These are phyloP conservation scores for Sinella curviseta DNA, from an alignment of 1,140 invertebrate genomes.

Conservation along the genomic window DNA sequence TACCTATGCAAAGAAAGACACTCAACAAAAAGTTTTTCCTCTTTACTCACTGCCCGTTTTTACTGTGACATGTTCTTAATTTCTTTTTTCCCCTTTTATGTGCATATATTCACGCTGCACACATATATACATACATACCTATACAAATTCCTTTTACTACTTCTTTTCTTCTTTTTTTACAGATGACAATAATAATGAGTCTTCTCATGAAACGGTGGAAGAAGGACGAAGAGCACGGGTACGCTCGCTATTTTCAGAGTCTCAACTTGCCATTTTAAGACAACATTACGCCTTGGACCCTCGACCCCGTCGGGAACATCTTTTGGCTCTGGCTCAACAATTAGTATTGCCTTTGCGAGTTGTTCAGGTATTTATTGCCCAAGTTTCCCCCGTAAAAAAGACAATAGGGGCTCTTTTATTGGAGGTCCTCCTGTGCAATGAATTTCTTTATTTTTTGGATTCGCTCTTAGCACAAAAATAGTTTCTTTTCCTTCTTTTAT, in stretches of 20 bases:
- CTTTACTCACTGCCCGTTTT: neutral
- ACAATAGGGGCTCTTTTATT: conserved; percentile 25
- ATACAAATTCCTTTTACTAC: neutral
- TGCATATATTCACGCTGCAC: too few relatives aligned
- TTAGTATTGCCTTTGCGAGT: conserved; percentile 88
- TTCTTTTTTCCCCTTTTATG: conserved; percentile 9
- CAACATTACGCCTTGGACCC: conserved; percentile 86
- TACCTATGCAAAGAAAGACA: neutral
- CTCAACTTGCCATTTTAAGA: conserved; percentile 84
- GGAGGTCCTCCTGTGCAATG: conserved; percentile 12
- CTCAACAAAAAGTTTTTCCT: neutral
- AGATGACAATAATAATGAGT: conserved; percentile 49
- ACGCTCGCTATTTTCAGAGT: conserved; percentile 88
- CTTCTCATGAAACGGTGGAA: conserved; percentile 50
- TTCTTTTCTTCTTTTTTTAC: conserved; percentile 4
- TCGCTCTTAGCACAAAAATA: neutral
- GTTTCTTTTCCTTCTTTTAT: conserved; percentile 10
- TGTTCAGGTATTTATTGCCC: conserved; percentile 70
- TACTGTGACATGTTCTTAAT: conserved; percentile 10
- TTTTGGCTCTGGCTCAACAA: conserved; percentile 82
- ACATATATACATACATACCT: too few relatives aligned
- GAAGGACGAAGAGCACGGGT: conserved; percentile 77
- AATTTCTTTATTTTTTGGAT: neutral
- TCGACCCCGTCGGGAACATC: conserved; percentile 87
- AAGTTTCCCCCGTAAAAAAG: conserved; percentile 19